Conservation (phyloP, 2,113 vertebrate genomes). For the Cacatua alba region DNA sequence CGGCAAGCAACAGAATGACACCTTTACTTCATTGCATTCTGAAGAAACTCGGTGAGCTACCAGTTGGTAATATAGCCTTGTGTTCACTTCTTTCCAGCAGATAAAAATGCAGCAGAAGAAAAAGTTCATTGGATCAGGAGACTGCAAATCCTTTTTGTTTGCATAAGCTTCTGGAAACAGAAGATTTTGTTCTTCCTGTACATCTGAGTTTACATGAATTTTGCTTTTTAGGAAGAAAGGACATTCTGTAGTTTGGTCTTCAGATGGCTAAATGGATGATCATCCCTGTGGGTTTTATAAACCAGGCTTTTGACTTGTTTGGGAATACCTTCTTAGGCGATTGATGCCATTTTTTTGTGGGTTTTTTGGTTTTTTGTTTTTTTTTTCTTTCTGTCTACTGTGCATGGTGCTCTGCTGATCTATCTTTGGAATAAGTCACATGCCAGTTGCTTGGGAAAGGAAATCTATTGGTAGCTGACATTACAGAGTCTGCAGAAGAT, state of each 20-base stretch:
- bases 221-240: slow-evolving; percentile 24
- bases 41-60: neutral
- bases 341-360: neutral
- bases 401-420: neutral
- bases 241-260: neutral
- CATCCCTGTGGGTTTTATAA: neutral
- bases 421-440: neutral
- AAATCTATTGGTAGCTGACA: neutral
- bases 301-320: neutral
- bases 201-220: neutral
- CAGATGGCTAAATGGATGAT: neutral
- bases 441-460: neutral
- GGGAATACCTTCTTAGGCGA: neutral
- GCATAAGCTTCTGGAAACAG: neutral
- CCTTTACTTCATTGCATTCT: neutral
- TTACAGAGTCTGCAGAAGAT: neutral
- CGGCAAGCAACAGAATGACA: neutral
- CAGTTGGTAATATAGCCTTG: neutral
- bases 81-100: neutral
- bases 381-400: neutral
- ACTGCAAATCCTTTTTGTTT: neutral
- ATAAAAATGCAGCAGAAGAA: neutral
- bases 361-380: too few relatives aligned
- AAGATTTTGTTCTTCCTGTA: neutral
- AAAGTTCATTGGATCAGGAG: neutral